A percentile compares a stretch with the other conserved stretches of the same genome.
phyloP scores from a whole-genome alignment of 2,888 invertebrate genomes.

The Sarcophaga rosellei region DNA sequence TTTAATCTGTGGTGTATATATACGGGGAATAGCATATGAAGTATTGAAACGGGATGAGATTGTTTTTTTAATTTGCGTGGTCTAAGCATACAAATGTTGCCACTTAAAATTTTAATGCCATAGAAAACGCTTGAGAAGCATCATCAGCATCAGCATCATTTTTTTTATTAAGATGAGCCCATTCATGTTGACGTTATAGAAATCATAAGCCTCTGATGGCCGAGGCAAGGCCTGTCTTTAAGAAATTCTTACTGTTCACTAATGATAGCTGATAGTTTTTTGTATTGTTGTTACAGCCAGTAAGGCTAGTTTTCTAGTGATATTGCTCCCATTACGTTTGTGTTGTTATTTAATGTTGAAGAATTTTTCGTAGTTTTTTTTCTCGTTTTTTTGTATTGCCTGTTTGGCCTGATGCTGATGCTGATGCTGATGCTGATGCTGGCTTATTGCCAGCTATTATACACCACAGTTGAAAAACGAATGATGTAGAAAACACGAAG shows the following conservation, averaged over 20 bases:
- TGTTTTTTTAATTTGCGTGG: slow-evolving; percentile 55
- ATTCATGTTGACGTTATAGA: neutral
- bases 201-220: neutral
- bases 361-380: neutral
- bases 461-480: neutral
- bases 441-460: too few relatives aligned
- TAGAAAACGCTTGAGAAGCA: slow-evolving; percentile 57
- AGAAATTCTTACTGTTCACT: slow-evolving; percentile 9
- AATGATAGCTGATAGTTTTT: slow-evolving; percentile 36
- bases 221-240: neutral
- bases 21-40: neutral
- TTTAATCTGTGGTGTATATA: slow-evolving; percentile 32
- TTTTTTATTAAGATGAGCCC: too few relatives aligned
- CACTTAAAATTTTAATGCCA: slow-evolving; percentile 67
- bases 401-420: neutral
- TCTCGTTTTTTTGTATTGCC: neutral
- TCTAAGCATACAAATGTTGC: slow-evolving; percentile 66
- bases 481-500: slow-evolving; percentile 9
- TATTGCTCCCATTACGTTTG: slow-evolving; percentile 58
- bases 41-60: slow-evolving; percentile 38
- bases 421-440: too few relatives aligned
- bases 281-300: neutral
- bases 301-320: slow-evolving; percentile 43
- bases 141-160: too few relatives aligned
- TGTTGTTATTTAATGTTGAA: neutral